These are phyloP conservation scores for Sclerodermus sp. DNA, from an alignment of 2,888 invertebrate species.

Conservation along the genomic window DNA sequence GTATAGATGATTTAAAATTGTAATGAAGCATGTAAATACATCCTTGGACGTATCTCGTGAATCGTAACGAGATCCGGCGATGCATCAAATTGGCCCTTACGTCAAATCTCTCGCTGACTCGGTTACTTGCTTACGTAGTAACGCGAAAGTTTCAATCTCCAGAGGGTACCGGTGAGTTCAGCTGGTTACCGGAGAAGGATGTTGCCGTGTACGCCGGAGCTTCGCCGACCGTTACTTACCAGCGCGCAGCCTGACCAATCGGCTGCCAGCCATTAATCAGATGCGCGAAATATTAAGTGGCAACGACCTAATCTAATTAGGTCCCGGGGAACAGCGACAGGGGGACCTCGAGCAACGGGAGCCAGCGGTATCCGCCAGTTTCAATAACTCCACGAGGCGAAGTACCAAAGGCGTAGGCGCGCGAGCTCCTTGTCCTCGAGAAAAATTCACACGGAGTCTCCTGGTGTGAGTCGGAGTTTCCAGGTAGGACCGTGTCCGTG, in stretches of 20 bases:
- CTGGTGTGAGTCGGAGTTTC: too few species aligned
- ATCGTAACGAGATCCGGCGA: conserved; percentile 16
- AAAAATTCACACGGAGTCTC: too few species aligned
- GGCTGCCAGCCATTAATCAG: conserved; percentile 33
- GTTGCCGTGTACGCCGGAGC: conserved; percentile 3
- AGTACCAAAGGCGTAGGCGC: too few species aligned
- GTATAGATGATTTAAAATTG: background rate
- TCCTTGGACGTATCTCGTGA: background rate
- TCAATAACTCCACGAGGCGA: too few species aligned
- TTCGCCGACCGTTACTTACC: conserved; percentile 20
- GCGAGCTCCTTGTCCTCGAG: too few species aligned
- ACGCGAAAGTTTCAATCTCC: conserved; percentile 27
- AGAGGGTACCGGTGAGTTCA: conserved; percentile 22
- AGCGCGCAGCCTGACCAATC: conserved; percentile 20
- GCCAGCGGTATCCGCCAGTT: too few species aligned
- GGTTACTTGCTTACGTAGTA: conserved; percentile 17
- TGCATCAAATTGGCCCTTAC: conserved; percentile 32
- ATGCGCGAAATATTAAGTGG: conserved; percentile 7
- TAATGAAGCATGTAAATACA: conserved; percentile 1
- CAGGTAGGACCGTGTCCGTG: background rate
- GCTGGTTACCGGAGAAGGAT: conserved; percentile 24
- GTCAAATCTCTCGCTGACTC: conserved; percentile 22
- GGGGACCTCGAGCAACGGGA: too few species aligned
- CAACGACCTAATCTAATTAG: too few species aligned
- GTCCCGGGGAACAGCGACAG: too few species aligned